Base-by-base conservation (phyloP, 2,888 invertebrate species). In the Drosophila picticornis region DNA sequence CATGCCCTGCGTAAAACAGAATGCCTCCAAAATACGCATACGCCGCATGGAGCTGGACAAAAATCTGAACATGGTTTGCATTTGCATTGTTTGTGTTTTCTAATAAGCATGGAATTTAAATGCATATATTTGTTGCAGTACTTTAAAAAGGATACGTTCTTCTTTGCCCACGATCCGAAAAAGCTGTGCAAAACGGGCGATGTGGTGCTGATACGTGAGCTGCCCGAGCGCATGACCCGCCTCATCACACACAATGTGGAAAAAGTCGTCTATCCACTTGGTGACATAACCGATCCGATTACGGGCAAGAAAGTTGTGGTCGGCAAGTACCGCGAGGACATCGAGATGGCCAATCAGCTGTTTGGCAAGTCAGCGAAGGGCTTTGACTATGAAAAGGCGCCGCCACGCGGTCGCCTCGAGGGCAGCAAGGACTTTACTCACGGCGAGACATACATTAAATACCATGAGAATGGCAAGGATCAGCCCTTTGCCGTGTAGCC, bases 261-360 rank as follows among this genome's bases (percentile, higher is more conserved):
- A 88, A 95, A 97, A 91, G 95, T 98, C 7, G 95, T 98, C 22
- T 97, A 96, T 93, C 96, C 96, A 2, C 94, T 96, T 83, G 98
- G 98, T 81, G 97, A 98, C 93, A 94, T 97, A 59, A 96, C 96
- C n/a, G 97, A 97, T 93, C 98, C 98, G 2, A 94, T 98, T 31
- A 96, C 96, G 51, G 96, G 96, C 22, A 97, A 97, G 91, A 96
- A 96, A 93, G 96, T 96, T 48, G 95, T 96, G 0, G 96, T 94
- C 59, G 95, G 95, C 73, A 94, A 94, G 89, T 98, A 96, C 91
- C 95, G 97, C 88, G 96, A 97, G 72, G 95, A 96, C 68, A 94
- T 97, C 72, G 96, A 96, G 53, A 94, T 94, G 85, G 94, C 95
- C 63, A 95, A 94, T 77, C 94, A 96, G 90, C 79, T 96, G 32